Evolutionary conservation across 2,888 invertebrate genomes (phyloP).

Genomic region (Dolomedes plantarius): DNA sequence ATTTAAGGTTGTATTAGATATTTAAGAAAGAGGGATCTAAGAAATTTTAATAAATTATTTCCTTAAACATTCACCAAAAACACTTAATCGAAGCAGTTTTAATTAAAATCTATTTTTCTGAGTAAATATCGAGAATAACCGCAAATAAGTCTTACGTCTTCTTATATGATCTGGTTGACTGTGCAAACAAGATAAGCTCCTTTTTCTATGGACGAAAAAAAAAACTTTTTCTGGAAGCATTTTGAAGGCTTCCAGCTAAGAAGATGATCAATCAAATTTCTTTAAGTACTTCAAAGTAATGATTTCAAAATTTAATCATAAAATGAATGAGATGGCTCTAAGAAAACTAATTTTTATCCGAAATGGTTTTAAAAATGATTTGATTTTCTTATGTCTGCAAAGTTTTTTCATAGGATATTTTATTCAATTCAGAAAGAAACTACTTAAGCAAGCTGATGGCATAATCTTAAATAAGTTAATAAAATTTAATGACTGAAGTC

Average conservation of each 20-base stretch:
- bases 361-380: neutral
- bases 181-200: conserved; percentile 63
- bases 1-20: too few species aligned
- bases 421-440: too few species aligned
- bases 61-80: neutral
- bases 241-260: conserved; percentile 31
- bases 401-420: too few species aligned
- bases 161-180: conserved; percentile 12
- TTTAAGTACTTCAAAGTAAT: conserved; percentile 58
- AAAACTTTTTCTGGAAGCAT: conserved; percentile 31
- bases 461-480: too few species aligned
- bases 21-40: too few species aligned
- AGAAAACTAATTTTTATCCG: neutral
- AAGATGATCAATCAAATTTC: conserved; percentile 59
- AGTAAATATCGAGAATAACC: conserved; percentile 33
- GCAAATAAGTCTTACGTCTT: conserved; percentile 35
- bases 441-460: too few species aligned
- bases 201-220: neutral
- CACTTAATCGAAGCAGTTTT: conserved; percentile 30
- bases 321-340: neutral
- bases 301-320: neutral
- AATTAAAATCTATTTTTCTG: conserved; percentile 62
- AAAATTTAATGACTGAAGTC: too few species aligned
- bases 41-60: too few species aligned
- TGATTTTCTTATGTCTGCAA: too few species aligned